Evolutionary conservation across 2,113 vertebrate genomes (phyloP), one percentile per base, ranked within the genome.

Genomic region (Nannobrachium achirus): DNA sequence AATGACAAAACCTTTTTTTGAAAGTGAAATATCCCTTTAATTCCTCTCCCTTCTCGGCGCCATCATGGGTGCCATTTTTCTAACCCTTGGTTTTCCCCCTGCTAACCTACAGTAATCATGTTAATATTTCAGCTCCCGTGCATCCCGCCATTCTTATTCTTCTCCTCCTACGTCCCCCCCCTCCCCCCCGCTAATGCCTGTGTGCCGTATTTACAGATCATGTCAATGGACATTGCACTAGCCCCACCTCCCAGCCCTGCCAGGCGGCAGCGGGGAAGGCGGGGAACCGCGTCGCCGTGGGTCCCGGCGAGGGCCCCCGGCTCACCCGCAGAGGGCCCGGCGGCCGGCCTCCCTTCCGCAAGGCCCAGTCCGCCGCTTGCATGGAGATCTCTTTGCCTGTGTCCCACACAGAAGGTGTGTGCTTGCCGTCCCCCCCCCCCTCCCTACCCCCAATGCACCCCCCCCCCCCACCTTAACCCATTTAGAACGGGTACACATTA

Each of bases 311-410:
- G 33, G 95, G 95, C 85, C 91, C 95, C 33, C 95, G 95, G 91
- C 91, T 95, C 82, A 94, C 95, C 85, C 96, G 96, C 76, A 94
- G 98, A 57, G 95, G 95, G 79, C 94, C 97, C 0, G 95, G 94
- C 0, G 95, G 94, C 82, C 94, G 95, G 88, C 97, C 96, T 44
- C 98, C 98, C 69, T 99, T 99, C 93, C 93, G 98, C 86, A 99
- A 99, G 94, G 97, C 96, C 52, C 97, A 98, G 90, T 99, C 98
- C 67, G 97, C 98, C 69, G 98, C 98, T 90, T 99, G 98, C 94
- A 99, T 99, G 96, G 98, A 99, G 90, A 95, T 99, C 89, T 95
- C 97, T 88, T 94, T 99, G 89, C 96, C 98, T 78, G 93, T 98
- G 88, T 96, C 98, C 91, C 92, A 93, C 89, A 93, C 95, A 78